Evolutionary conservation across 2,113 vertebrate genomes (phyloP).

Genomic region (Cephalopholis sonnerati): DNA sequence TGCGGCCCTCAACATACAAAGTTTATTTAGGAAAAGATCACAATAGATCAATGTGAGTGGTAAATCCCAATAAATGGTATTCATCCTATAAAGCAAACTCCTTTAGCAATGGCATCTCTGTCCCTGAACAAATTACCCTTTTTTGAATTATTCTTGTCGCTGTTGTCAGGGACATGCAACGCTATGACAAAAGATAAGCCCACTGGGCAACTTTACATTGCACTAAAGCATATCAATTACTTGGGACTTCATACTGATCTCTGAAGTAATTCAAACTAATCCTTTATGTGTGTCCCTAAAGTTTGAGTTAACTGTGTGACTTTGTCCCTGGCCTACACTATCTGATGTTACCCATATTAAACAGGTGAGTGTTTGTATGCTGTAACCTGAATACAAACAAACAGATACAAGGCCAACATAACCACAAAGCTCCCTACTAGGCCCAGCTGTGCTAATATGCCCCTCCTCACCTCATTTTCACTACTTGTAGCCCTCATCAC

Average conservation of each 20-base stretch:
- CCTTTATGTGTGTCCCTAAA: slow-evolving; percentile 30
- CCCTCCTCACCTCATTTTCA: slow-evolving; percentile 49
- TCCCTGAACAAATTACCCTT: slow-evolving; percentile 5
- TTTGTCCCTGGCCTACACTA: slow-evolving; percentile 49
- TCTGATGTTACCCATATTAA: slow-evolving; percentile 55
- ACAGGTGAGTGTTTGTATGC: slow-evolving; percentile 58
- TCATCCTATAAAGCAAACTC: not conserved
- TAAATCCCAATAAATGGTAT: not conserved
- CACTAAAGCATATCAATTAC: slow-evolving; percentile 11
- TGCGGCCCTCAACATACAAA: too few species aligned
- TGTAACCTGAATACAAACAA: slow-evolving; percentile 61
- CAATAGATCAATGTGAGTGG: not conserved
- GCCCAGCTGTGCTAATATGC: slow-evolving; percentile 61
- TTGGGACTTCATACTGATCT: slow-evolving; percentile 2
- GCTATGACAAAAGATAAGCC: not conserved
- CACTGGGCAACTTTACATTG: not conserved
- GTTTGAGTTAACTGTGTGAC: slow-evolving; percentile 61
- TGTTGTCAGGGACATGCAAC: slow-evolving; percentile 4
- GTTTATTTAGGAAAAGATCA: not conserved
- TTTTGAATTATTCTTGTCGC: not conserved
- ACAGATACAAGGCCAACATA: slow-evolving; percentile 54
- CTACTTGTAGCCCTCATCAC: slow-evolving; percentile 25
- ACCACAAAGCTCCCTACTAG: slow-evolving; percentile 48
- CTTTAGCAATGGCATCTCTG: slow-evolving; percentile 4
- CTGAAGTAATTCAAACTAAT: slow-evolving; percentile 9